These are phyloP conservation scores for Ophion costatus DNA, from an alignment of 2,888 invertebrate genomes.

Conservation along the genomic window DNA sequence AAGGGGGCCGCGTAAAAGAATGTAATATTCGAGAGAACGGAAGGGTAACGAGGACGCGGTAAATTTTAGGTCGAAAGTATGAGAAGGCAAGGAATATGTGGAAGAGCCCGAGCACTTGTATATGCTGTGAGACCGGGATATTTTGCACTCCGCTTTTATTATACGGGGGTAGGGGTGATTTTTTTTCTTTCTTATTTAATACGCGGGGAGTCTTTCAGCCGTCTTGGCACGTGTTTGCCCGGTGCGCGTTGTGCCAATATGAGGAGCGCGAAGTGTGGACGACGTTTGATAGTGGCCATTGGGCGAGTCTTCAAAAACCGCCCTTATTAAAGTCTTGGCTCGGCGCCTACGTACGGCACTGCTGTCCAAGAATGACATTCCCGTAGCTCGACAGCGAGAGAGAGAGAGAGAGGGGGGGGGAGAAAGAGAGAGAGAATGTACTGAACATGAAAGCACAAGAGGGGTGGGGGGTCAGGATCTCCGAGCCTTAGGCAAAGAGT, in stretches of 20 bases:
- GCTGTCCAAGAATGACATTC: slow-evolving; percentile 29
- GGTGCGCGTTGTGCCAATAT: slow-evolving; percentile 63
- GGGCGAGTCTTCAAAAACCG: slow-evolving; percentile 63
- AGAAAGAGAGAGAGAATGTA: not conserved
- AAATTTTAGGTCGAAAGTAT: slow-evolving; percentile 42
- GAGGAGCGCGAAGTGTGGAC: slow-evolving; percentile 44
- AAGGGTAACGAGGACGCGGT: slow-evolving; percentile 12
- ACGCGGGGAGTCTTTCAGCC: slow-evolving; percentile 64
- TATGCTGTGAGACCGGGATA: slow-evolving; percentile 5
- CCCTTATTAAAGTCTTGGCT: slow-evolving; percentile 76
- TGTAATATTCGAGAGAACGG: slow-evolving; percentile 45
- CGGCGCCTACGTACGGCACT: slow-evolving; percentile 65
- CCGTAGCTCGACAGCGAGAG: not conserved
- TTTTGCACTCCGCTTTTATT: slow-evolving; percentile 27
- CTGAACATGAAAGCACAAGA: not conserved
- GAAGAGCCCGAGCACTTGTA: slow-evolving; percentile 10
- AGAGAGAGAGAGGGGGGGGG: not conserved
- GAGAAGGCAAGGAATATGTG: not conserved
- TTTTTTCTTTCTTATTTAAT: not conserved
- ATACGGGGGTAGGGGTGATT: not conserved
- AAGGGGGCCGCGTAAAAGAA: slow-evolving; percentile 35
- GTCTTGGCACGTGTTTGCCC: slow-evolving; percentile 72
- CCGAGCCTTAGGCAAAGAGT: slow-evolving; percentile 18
- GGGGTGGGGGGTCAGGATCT: not conserved
- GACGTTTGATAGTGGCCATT: slow-evolving; percentile 60